Base-by-base conservation (phyloP, 2,888 invertebrate species). In the Pomacea canaliculata region DNA sequence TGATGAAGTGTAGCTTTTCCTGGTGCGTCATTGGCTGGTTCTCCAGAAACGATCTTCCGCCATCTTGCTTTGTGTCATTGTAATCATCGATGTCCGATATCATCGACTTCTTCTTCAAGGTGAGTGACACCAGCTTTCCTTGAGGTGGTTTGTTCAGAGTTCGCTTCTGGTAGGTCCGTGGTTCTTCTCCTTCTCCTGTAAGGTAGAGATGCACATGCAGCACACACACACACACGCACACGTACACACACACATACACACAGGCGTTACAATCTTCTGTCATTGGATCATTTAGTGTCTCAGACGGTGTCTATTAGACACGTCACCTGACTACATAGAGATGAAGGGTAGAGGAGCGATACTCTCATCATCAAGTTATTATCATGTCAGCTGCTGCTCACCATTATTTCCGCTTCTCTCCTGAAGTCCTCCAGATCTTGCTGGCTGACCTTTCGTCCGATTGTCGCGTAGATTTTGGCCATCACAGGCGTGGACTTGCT, bases 1-100 rank as follows among this genome's bases (percentile, higher is more conserved):
- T 99, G 83, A 99, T 99, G 88, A 99, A 99, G 91, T 99, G 99
- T 10, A 99, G 92, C 91, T 99, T 99, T 91, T 99, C 99, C 85
- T 99, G 92, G 91, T 99, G 99, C 16, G 97, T 97, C 7, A 98
- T 98, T 5, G 98, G 99, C 74, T 98, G 93, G 60, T 98, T 96
- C 89, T 99, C 99, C 79, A 99, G 91, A 96, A 99, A 96, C 0
- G 97, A 97, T 89, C 98, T 98, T 89, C 89, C 89, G 70, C 85
- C 85, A 5, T 87, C 84, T 10, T 97, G 97, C 84, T 97, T 97
- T 92, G 96, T 94, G 60, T 83, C 80, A 63, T 83, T 84, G 69
- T 83, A 80, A 77, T 98, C 92, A 86, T 96, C 95, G 80, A 96
- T 98, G 91, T 98, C 98, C 0, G 98, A 97, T 12, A 99, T 92